Percentiles rank a stretch among this genome's conserved stretches.
Conservation (phyloP, 2,797 vertebrate genomes). For the Falco peregrinus region DNA sequence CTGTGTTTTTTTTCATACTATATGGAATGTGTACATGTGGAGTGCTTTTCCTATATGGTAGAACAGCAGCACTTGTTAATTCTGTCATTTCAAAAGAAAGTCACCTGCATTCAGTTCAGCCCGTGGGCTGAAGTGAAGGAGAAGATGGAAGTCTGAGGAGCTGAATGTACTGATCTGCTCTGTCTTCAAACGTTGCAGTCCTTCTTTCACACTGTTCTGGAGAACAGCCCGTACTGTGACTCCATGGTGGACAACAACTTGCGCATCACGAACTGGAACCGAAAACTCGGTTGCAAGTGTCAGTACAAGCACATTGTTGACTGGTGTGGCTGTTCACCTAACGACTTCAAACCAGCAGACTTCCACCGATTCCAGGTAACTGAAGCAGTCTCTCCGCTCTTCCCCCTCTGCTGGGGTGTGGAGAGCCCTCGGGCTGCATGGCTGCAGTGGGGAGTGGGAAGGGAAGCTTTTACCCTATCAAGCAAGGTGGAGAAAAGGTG, state of each 20-base stretch:
- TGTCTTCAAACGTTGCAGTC: conserved; percentile 71
- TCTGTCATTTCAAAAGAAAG: not conserved
- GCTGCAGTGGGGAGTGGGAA: not conserved
- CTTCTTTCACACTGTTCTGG: conserved; percentile 85
- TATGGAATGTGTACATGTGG: not conserved
- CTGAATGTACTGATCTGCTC: not conserved
- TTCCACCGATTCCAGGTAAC: conserved; percentile 93
- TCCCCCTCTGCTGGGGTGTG: not conserved
- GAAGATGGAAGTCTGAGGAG: not conserved
- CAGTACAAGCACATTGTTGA: conserved; percentile 97
- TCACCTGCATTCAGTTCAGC: not conserved
- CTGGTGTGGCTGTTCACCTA: conserved; percentile 94
- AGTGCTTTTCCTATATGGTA: not conserved
- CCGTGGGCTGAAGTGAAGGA: not conserved
- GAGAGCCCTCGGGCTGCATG: not conserved
- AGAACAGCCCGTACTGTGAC: conserved; percentile 85
- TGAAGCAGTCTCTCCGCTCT: not conserved
- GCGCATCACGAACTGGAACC: conserved; percentile 94
- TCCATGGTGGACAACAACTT: conserved; percentile 94
- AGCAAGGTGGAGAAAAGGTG: not conserved
- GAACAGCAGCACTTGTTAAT: not conserved
- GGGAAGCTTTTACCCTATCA: not conserved
- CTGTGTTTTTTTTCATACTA: not conserved
- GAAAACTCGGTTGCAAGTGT: conserved; percentile 92
- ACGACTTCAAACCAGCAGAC: conserved; percentile 89